phyloP scores from a whole-genome alignment of 1,140 invertebrate species.

The Zaprionus taronus region DNA sequence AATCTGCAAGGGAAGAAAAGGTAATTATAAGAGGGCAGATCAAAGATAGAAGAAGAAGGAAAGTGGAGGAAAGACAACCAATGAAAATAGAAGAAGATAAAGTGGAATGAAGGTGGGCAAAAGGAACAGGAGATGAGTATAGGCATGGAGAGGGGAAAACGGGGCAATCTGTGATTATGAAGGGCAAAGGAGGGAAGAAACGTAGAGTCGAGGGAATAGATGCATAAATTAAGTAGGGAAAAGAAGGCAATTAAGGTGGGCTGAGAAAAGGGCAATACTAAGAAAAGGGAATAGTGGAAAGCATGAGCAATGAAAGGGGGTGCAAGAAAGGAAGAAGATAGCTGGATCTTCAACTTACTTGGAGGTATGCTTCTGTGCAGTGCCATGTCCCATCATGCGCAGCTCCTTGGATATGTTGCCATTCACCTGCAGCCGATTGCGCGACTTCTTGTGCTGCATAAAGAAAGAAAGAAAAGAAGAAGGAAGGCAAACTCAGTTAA shows the following conservation, averaged over 20 bases:
- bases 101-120: too few species aligned
- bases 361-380: slow-evolving; percentile 88
- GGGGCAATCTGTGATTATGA: too few species aligned
- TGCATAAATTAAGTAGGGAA: too few species aligned
- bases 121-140: too few species aligned
- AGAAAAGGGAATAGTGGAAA: background rate
- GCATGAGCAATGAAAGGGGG: background rate
- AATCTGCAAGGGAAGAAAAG: slow-evolving; percentile 85
- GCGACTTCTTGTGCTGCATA: slow-evolving; percentile 85
- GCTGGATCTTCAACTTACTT: slow-evolving; percentile 86
- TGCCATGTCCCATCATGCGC: slow-evolving; percentile 93
- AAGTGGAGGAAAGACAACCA: too few species aligned
- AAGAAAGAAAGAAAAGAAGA: background rate
- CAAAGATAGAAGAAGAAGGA: background rate
- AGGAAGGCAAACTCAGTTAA: background rate
- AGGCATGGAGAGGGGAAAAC: too few species aligned
- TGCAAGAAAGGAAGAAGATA: background rate
- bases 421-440: slow-evolving; percentile 88
- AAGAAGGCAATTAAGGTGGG: too few species aligned
- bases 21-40: background rate
- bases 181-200: too few species aligned
- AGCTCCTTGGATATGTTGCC: slow-evolving; percentile 94
- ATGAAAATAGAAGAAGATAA: too few species aligned
- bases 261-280: too few species aligned
- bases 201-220: too few species aligned